A percentile compares a stretch with the other conserved stretches of the same genome.
Evolutionary conservation across 2,113 vertebrate genomes (phyloP).

Genomic region (Morone saxatilis): DNA sequence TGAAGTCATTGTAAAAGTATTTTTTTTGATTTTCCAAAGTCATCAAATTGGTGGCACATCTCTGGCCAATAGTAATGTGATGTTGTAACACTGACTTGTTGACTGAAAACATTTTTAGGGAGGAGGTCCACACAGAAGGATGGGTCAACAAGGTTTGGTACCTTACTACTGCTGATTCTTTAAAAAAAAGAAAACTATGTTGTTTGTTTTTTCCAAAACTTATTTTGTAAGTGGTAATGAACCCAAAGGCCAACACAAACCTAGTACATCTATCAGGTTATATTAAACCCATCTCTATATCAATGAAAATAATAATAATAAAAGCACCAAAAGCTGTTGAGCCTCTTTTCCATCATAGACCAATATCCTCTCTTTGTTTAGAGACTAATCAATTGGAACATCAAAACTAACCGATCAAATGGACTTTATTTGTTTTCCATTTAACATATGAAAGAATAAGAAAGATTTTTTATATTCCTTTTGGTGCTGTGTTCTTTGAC

Average conservation of each 20-base stretch:
- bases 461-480: not conserved
- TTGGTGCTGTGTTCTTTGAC: slow-evolving; percentile 43
- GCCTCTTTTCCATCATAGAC: not conserved
- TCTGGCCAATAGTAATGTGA: too few relatives aligned
- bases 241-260: too few relatives aligned
- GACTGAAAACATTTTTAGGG: too few relatives aligned
- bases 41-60: too few relatives aligned
- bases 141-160: too few relatives aligned
- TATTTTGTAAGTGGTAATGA: too few relatives aligned
- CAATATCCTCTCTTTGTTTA: not conserved
- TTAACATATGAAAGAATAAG: slow-evolving; percentile 9
- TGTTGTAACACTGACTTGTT: too few relatives aligned
- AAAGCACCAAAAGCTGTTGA: not conserved
- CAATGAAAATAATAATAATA: not conserved
- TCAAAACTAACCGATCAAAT: not conserved
- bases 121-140: too few relatives aligned
- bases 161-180: not conserved
- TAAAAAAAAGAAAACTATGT: not conserved
- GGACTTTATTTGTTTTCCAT: not conserved
- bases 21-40: too few relatives aligned
- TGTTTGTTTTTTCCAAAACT: not conserved
- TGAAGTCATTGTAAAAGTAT: too few relatives aligned
- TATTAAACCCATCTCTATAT: not conserved
- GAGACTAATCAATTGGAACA: not conserved
- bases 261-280: not conserved